phyloP scores from a whole-genome alignment of 2,113 vertebrate species.

The Hypocryptadius cinnamomeus region DNA sequence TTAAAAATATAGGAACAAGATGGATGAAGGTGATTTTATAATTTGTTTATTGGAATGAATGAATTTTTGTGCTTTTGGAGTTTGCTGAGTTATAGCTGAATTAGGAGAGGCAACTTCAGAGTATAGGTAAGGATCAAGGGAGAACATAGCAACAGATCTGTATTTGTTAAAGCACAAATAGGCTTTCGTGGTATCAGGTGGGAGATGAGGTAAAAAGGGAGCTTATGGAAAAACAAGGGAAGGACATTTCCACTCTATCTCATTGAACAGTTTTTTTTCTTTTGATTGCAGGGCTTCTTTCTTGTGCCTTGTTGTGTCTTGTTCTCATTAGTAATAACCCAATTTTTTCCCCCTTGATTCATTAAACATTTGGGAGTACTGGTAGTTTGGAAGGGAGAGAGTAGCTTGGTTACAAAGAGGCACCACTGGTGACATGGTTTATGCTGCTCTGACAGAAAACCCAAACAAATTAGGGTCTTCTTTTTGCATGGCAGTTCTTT shows the following conservation, averaged over 20 bases:
- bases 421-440: neutral
- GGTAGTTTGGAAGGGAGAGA: neutral
- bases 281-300: neutral
- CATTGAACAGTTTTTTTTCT: neutral
- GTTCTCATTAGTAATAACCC: neutral
- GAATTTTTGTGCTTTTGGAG: constrained; percentile 14
- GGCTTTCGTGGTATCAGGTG: neutral
- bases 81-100: neutral
- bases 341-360: neutral
- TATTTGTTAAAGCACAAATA: constrained; percentile 4
- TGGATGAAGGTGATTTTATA: constrained; percentile 41
- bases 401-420: neutral
- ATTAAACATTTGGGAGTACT: neutral
- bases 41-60: constrained; percentile 32
- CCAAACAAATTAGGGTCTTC: neutral
- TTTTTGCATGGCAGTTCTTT: neutral
- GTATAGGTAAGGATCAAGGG: neutral
- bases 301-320: neutral
- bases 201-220: neutral
- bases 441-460: constrained; percentile 17
- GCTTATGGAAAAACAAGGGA: neutral
- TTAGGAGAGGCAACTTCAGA: constrained; percentile 12
- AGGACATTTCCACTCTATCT: neutral
- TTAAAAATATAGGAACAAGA: constrained; percentile 36
- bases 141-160: neutral